Conservation (phyloP, 2,888 invertebrate genomes). For the Acanthosepion lycidas region DNA sequence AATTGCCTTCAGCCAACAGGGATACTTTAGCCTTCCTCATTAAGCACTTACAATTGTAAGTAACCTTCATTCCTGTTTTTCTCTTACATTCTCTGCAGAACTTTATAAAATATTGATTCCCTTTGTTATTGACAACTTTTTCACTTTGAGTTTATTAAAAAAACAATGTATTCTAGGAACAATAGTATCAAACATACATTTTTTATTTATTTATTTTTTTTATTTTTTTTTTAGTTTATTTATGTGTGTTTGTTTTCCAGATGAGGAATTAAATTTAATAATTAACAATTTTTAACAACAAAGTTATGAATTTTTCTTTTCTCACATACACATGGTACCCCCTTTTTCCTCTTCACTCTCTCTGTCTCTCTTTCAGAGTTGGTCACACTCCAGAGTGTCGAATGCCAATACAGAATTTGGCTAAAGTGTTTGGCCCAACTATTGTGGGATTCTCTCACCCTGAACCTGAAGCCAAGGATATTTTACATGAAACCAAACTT, state of each 20-base stretch:
- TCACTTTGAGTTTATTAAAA: background rate
- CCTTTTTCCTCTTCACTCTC: background rate
- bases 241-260: no score
- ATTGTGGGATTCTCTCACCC: constrained; percentile 89
- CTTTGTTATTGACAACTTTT: background rate
- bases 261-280: no score
- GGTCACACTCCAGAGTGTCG: constrained; percentile 87
- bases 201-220: background rate
- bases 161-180: no score
- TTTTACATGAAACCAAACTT: constrained; percentile 83
- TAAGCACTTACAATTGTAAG: constrained; percentile 81
- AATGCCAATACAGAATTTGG: constrained; percentile 92
- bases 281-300: no score
- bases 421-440: constrained; percentile 94
- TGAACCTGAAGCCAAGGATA: constrained; percentile 81
- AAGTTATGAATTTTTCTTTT: background rate
- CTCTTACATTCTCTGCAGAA: no score
- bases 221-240: background rate
- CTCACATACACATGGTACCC: no score
- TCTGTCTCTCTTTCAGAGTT: constrained; percentile 79
- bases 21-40: constrained; percentile 95
- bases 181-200: no score
- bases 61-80: background rate
- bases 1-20: constrained; percentile 92
- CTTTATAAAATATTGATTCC: no score